phyloP scores from a whole-genome alignment of 2,797 vertebrate genomes.

The Alosa sapidissima region DNA sequence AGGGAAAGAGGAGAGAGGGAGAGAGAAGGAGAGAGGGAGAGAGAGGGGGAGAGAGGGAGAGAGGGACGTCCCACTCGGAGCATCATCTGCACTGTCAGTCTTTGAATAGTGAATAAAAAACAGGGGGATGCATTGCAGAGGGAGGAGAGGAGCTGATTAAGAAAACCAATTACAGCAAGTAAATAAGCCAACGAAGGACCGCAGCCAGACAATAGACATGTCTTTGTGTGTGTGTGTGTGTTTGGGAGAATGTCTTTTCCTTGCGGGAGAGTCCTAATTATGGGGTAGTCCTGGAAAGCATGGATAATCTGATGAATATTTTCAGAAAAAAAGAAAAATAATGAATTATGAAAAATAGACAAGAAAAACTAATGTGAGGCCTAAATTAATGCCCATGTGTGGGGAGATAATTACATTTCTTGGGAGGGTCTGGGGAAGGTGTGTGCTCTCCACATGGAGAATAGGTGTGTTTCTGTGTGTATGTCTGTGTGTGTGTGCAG shows the following conservation, averaged over 20 bases:
- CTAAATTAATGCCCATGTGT: conserved; percentile 3
- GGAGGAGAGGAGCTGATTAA: neutral
- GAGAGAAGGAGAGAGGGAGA: too few relatives aligned
- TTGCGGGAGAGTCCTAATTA: neutral
- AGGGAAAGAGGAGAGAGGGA: too few relatives aligned
- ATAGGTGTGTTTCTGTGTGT: neutral
- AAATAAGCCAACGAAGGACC: neutral
- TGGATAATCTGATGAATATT: neutral
- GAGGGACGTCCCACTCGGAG: neutral
- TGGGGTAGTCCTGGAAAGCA: neutral
- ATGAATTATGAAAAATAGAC: conserved; percentile 2
- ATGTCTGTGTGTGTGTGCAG: neutral
- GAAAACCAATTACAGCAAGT: conserved; percentile 18
- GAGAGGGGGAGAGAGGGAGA: neutral
- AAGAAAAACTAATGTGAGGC: neutral
- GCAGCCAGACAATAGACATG: neutral
- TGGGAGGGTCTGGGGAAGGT: neutral
- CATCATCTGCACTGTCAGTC: neutral
- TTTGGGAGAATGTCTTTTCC: neutral
- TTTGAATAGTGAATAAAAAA: neutral
- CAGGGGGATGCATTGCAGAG: neutral
- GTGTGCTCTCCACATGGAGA: neutral
- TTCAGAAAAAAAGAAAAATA: neutral
- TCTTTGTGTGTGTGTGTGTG: neutral
- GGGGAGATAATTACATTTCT: neutral